phyloP scores from a whole-genome alignment of 2,113 vertebrate genomes.

The Oreochromis aureus region DNA sequence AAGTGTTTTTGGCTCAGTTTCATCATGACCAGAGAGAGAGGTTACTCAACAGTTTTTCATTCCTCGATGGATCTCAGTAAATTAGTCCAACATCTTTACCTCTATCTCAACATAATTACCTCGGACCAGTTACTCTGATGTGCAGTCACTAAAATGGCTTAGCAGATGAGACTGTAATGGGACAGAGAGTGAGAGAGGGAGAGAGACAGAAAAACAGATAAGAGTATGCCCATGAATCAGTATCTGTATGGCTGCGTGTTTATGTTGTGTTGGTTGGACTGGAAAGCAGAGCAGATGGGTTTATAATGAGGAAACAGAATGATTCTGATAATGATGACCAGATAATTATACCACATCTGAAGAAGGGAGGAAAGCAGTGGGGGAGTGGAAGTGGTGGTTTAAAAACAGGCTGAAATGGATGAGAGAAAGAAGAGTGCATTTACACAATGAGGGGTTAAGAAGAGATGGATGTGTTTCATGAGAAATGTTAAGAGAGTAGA shows the following conservation, averaged over 20 bases:
- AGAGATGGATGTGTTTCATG: background rate
- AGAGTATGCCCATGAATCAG: background rate
- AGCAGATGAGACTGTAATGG: slow-evolving; percentile 14
- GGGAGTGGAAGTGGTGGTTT: background rate
- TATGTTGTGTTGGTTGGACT: slow-evolving; percentile 5
- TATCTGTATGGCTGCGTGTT: background rate
- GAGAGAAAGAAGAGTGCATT: background rate
- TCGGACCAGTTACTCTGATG: slow-evolving; percentile 12
- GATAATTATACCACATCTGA: slow-evolving; percentile 43
- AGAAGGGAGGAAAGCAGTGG: background rate
- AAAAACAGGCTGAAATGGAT: background rate
- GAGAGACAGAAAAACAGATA: background rate
- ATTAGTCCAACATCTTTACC: slow-evolving; percentile 35
- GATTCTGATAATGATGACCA: slow-evolving; percentile 50
- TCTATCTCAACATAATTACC: slow-evolving; percentile 38
- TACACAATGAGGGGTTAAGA: background rate
- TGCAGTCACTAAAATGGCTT: slow-evolving; percentile 33
- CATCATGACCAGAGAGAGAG: background rate
- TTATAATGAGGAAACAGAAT: slow-evolving; percentile 55
- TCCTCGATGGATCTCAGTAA: background rate
- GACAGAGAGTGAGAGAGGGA: background rate
- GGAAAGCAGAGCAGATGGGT: slow-evolving; percentile 34
- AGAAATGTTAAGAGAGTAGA: background rate
- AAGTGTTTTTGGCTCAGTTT: background rate
- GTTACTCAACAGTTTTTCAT: background rate